Percentiles rank a stretch among this genome's conserved stretches.
phyloP scores from a whole-genome alignment of 1,140 invertebrate species.

The Hermetia illucens region DNA sequence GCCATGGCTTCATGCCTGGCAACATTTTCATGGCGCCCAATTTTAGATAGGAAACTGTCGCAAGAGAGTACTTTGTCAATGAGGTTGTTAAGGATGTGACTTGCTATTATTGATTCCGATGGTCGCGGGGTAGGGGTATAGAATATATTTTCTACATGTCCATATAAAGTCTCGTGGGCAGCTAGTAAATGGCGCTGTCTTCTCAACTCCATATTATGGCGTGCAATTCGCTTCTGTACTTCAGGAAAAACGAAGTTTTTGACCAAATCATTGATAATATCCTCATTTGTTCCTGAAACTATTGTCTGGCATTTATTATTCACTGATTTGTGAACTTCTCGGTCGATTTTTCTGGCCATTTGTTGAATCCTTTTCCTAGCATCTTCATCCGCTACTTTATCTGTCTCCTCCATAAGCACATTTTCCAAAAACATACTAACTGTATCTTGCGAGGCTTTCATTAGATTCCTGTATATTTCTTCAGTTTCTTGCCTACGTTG shows the following conservation, averaged over 20 bases:
- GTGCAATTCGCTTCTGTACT: slow-evolving; percentile 30
- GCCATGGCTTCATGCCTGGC: slow-evolving; percentile 11
- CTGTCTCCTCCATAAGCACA: slow-evolving; percentile 43
- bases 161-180: slow-evolving; percentile 13
- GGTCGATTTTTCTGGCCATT: slow-evolving; percentile 43
- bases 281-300: slow-evolving; percentile 35
- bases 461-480: slow-evolving; percentile 38
- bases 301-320: not conserved
- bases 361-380: slow-evolving; percentile 36
- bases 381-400: slow-evolving; percentile 39
- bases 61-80: not conserved
- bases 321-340: not conserved
- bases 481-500: slow-evolving; percentile 46
- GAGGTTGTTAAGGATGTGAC: not conserved
- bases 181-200: slow-evolving; percentile 14
- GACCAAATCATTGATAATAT: slow-evolving; percentile 34
- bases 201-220: slow-evolving; percentile 20
- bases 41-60: not conserved
- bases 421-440: slow-evolving; percentile 48
- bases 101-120: not conserved
- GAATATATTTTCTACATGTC: slow-evolving; percentile 1
- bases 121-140: not conserved
- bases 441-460: slow-evolving; percentile 40
- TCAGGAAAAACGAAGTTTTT: slow-evolving; percentile 48
- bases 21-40: not conserved